These are phyloP conservation scores for Phaetusa simplex DNA, from an alignment of 2,113 vertebrate genomes.

Conservation along the genomic window DNA sequence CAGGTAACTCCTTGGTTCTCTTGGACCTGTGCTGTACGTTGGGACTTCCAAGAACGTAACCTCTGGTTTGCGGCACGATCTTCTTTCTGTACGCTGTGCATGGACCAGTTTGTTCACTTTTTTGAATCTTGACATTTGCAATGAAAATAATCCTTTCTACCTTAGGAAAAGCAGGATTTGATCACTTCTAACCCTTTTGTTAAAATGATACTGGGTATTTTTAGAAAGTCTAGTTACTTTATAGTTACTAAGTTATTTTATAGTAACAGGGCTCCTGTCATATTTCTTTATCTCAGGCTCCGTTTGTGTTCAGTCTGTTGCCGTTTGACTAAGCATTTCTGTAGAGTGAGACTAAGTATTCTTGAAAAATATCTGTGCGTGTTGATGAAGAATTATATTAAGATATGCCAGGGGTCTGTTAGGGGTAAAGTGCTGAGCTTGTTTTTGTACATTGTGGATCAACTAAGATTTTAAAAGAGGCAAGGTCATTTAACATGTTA, in stretches of 20 bases:
- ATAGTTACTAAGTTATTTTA: neutral
- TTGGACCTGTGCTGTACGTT: neutral
- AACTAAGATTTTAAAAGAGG: neutral
- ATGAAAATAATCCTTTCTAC: neutral
- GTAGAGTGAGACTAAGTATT: neutral
- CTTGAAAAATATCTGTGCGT: neutral
- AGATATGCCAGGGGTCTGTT: neutral
- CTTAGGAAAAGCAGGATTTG: neutral
- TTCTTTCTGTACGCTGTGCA: neutral
- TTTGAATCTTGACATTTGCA: neutral
- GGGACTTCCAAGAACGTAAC: neutral
- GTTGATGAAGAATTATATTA: neutral
- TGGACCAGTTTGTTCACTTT: neutral
- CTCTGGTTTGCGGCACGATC: neutral
- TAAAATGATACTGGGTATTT: neutral
- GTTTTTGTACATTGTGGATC: neutral
- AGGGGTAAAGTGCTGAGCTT: neutral
- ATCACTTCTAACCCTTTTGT: neutral
- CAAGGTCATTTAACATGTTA: neutral
- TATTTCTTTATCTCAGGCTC: neutral
- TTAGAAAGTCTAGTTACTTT: neutral
- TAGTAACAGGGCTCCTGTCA: neutral
- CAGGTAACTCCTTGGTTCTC: neutral
- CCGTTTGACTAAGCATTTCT: neutral
- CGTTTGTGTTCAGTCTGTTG: neutral